A percentile compares a stretch with the other conserved stretches of the same genome.
phyloP scores from a whole-genome alignment of 2,113 vertebrate species.

The Bungarus multicinctus region DNA sequence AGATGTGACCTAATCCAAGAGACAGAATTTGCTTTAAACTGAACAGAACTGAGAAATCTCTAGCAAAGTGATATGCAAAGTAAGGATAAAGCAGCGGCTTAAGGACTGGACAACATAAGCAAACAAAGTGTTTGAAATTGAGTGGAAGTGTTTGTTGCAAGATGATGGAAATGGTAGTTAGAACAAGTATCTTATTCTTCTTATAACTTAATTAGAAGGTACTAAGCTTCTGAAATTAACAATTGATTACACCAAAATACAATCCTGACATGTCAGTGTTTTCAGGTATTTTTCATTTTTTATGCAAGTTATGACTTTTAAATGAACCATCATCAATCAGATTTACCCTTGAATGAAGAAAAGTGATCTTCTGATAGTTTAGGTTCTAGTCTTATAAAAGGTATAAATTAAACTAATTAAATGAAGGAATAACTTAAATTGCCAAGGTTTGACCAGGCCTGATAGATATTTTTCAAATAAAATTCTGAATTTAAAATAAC shows the following conservation, averaged over 20 bases:
- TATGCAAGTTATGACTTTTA: background rate
- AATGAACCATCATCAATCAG: background rate
- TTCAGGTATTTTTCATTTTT: background rate
- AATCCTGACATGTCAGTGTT: background rate
- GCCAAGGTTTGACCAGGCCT: background rate
- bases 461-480: background rate
- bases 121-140: background rate
- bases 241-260: background rate
- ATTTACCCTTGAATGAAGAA: background rate
- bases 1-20: background rate
- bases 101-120: background rate
- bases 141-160: background rate
- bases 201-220: background rate
- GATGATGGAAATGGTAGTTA: background rate
- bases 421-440: background rate
- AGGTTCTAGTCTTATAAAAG: background rate
- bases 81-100: background rate
- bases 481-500: background rate
- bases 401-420: background rate
- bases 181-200: background rate
- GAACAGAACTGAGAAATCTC: background rate
- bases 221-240: background rate
- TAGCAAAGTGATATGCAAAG: background rate
- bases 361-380: background rate
- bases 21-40: background rate